These are phyloP conservation scores for Stenodema calcarata DNA, from an alignment of 2,888 invertebrate genomes.

Conservation along the genomic window DNA sequence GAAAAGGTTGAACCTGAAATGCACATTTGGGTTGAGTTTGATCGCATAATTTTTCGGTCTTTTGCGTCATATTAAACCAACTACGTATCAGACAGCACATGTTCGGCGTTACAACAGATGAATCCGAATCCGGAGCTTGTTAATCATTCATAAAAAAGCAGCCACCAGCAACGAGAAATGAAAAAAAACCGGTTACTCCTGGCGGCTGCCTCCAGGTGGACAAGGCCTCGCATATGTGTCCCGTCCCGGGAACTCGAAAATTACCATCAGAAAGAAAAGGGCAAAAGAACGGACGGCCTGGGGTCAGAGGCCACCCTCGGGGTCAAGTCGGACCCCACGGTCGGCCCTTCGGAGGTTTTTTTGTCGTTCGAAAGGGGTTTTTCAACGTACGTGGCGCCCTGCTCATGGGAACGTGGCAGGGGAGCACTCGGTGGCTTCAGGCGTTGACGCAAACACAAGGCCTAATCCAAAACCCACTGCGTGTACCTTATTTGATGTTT, in stretches of 20 bases:
- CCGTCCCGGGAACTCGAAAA: neutral
- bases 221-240: neutral
- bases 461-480: too few species aligned
- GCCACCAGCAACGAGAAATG: neutral
- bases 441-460: too few species aligned
- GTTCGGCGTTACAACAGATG: neutral
- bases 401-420: neutral
- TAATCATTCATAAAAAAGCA: neutral
- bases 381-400: neutral
- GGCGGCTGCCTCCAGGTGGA: neutral
- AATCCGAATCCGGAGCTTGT: neutral
- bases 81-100: neutral
- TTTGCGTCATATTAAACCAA: too few species aligned
- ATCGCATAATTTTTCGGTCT: too few species aligned
- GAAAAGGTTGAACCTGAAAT: too few species aligned
- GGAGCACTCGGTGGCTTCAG: neutral
- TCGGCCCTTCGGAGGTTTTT: neutral
- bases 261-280: constrained; percentile 6
- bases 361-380: neutral
- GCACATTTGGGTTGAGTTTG: too few species aligned
- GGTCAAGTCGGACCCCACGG: neutral
- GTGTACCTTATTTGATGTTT: too few species aligned
- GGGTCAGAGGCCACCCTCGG: neutral
- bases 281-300: neutral
- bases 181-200: neutral